These are phyloP conservation scores for Perccottus glenii DNA, from an alignment of 2,113 vertebrate genomes.

Conservation along the genomic window DNA sequence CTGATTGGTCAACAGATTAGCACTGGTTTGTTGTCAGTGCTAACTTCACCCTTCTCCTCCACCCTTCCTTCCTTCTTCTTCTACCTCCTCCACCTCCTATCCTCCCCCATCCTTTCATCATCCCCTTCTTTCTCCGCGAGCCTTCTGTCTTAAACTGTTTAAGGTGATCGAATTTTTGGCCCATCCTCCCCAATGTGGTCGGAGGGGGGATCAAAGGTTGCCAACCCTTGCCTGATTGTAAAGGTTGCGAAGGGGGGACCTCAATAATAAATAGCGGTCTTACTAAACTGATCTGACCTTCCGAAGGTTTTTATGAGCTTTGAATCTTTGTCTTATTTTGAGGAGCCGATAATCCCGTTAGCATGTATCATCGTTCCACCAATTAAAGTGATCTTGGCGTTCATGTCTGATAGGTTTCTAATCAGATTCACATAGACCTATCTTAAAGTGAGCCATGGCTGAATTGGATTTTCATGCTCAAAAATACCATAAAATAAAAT, in stretches of 20 bases:
- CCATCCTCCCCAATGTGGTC: conserved; percentile 72
- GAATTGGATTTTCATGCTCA: conserved; percentile 56
- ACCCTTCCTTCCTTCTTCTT: conserved; percentile 34
- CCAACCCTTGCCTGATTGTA: conserved; percentile 73
- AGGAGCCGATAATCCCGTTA: conserved; percentile 52
- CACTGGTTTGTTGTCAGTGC: conserved; percentile 57
- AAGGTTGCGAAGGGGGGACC: conserved; percentile 46
- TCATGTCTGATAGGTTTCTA: conserved; percentile 63
- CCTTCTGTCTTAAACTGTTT: conserved; percentile 78
- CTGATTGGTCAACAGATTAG: conserved; percentile 73
- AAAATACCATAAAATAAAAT: conserved; percentile 28
- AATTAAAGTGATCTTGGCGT: conserved; percentile 69
- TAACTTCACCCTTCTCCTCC: conserved; percentile 42
- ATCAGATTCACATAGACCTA: conserved; percentile 69
- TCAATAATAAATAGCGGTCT: conserved; percentile 65
- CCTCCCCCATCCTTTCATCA: conserved; percentile 51
- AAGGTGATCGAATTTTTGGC: conserved; percentile 74
- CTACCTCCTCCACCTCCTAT: conserved; percentile 28
- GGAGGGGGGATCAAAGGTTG: conserved; percentile 68
- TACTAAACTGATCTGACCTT: conserved; percentile 58
- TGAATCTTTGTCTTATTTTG: conserved; percentile 31
- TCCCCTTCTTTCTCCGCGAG: conserved; percentile 44
- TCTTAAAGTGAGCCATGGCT: conserved; percentile 43
- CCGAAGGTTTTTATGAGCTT: conserved; percentile 49
- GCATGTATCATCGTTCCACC: conserved; percentile 61